Conservation (phyloP, 2,888 invertebrate genomes). For the Dynastes grantii region DNA sequence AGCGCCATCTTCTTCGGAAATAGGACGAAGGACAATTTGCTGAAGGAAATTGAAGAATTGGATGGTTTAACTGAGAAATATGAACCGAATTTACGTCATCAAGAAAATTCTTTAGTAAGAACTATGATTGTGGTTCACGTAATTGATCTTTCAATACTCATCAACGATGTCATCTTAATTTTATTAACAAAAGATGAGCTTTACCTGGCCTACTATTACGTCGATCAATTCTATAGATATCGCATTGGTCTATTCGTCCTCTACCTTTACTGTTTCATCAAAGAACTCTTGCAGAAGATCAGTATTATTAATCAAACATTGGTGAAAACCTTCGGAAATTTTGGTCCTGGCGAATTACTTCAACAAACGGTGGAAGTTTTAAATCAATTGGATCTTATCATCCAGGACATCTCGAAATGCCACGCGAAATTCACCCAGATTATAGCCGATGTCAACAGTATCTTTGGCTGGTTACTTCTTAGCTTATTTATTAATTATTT, state of each 20-base stretch:
- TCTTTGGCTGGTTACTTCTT: slow-evolving; percentile 5
- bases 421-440: neutral
- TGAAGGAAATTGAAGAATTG: neutral
- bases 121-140: neutral
- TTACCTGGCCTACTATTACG: neutral
- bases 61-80: neutral
- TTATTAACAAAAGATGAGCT: neutral
- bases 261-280: slow-evolving; percentile 5
- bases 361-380: neutral
- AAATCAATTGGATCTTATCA: neutral
- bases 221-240: slow-evolving; percentile 8
- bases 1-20: neutral
- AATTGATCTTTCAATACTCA: neutral
- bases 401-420: neutral
- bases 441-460: neutral
- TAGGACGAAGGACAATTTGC: neutral
- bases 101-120: neutral
- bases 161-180: neutral
- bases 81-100: neutral
- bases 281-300: neutral
- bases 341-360: neutral
- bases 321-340: neutral
- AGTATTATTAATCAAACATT: neutral
- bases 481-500: neutral
- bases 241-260: neutral